Percentiles rank a stretch among this genome's conserved stretches.
These are phyloP conservation scores for Cettia cetti DNA, from an alignment of 2,113 vertebrate genomes.

Conservation along the genomic window DNA sequence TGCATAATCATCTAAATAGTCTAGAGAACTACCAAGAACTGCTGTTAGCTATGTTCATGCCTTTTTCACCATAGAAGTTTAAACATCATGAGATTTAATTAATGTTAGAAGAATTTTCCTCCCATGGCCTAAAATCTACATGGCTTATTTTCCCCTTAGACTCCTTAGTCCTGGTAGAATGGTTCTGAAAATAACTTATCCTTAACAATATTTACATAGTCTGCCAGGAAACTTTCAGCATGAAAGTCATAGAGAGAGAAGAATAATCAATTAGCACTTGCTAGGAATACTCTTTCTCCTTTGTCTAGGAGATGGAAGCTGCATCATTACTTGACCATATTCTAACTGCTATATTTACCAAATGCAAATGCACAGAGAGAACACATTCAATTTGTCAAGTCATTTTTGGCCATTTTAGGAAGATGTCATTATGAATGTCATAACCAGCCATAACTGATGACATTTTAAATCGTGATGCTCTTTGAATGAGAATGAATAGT, in stretches of 20 bases:
- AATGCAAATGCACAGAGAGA: background rate
- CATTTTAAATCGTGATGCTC: background rate
- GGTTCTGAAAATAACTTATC: conserved; percentile 28
- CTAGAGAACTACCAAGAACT: conserved; percentile 69
- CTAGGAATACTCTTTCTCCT: background rate
- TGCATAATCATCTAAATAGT: conserved; percentile 56
- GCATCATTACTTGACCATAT: background rate
- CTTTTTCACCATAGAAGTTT: conserved; percentile 53
- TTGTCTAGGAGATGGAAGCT: background rate
- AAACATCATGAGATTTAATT: conserved; percentile 73
- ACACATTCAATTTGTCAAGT: background rate
- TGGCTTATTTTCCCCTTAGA: conserved; percentile 68
- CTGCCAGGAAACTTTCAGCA: conserved; percentile 18
- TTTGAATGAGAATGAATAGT: background rate
- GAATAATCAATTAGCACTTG: conserved; percentile 35
- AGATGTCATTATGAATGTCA: background rate
- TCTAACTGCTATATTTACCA: conserved; percentile 2
- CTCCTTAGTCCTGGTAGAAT: conserved; percentile 56
- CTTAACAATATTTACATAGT: conserved; percentile 22
- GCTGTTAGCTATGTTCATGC: background rate
- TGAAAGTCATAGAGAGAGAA: conserved; percentile 9
- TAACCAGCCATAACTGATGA: background rate
- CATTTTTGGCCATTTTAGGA: conserved; percentile 16
- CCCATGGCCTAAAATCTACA: conserved; percentile 68
- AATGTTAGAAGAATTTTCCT: conserved; percentile 69